These are phyloP conservation scores for Drosophila kurseongensis DNA, from an alignment of 1,140 invertebrate genomes.

Conservation along the genomic window DNA sequence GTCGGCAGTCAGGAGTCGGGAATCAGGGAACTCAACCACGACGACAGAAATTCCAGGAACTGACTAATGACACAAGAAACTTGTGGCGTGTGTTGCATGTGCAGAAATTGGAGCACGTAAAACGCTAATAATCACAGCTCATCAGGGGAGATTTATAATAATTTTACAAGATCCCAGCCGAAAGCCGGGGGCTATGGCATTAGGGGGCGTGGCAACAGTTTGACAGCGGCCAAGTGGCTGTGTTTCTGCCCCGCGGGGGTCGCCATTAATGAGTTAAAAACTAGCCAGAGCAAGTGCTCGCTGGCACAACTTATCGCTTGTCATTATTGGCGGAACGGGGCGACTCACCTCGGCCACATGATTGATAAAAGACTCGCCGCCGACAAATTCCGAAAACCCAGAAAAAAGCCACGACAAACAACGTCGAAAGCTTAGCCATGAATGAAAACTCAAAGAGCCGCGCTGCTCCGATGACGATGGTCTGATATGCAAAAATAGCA, in stretches of 20 bases:
- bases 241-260: conserved; percentile 49
- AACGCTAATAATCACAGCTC: conserved; percentile 81
- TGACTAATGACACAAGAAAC: conserved; percentile 74
- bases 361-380: conserved; percentile 75
- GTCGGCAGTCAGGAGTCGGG: conserved; percentile 22
- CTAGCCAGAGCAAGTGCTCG: conserved; percentile 55
- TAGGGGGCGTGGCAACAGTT: conserved; percentile 73
- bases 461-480: conserved; percentile 39
- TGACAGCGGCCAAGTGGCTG: conserved; percentile 60
- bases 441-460: conserved; percentile 77
- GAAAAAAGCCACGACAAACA: conserved; percentile 54
- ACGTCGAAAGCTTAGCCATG: conserved; percentile 65
- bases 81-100: conserved; percentile 56
- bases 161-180: conserved; percentile 62
- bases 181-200: conserved; percentile 57
- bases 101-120: conserved; percentile 71
- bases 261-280: conserved; percentile 79
- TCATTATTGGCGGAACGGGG: conserved; percentile 71
- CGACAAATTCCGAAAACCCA: conserved; percentile 69
- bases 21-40: conserved; percentile 13
- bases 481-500: conserved; percentile 62
- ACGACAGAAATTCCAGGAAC: conserved; percentile 68
- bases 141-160: conserved; percentile 81
- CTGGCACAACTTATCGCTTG: conserved; percentile 74
- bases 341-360: conserved; percentile 71